Evolutionary conservation across 2,113 vertebrate genomes (phyloP), one percentile per base, ranked within the genome.

Genomic region (Thoracochromis brauschi): DNA sequence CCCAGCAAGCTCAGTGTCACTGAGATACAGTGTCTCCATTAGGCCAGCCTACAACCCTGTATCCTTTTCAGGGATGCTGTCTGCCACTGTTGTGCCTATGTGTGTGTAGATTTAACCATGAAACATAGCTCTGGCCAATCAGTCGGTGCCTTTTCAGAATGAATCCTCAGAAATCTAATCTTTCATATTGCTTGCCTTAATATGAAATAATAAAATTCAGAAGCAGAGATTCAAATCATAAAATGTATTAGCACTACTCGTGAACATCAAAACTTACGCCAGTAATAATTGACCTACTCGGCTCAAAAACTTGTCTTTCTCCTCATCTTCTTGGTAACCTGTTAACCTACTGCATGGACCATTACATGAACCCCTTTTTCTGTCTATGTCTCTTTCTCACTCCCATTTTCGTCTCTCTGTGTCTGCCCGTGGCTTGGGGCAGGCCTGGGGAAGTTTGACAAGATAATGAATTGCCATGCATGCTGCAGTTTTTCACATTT

Each of bases 391-490:
- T 47, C 68, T 81, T 33, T 54, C 26, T 79, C 45, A 13, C 58
- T 80, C 49, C 42, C 42, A 13, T 71, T 47, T 81, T 35, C 12
- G 24, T 86, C 81, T 51, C 60, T 81, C 80, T 31, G 60, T 57
- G 31, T 60, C 81, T 71, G 57, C 51, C 58, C 5, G 8, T 83
- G 71, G 88, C 83, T 86, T 16, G 60, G 93, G 89, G 83, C 91
- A 83, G 88, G 91, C 94, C 89, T 85, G 85, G 90, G 87, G 93
- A 94, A 93, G 90, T 96, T 95, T 96, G 96, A 96, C 94, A 96
- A 94, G 96, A 95, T 96, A 96, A 96, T 96, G 94, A 96, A 96
- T 96, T 91, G 88, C 93, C 83, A 91, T 91, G 93, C 95, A 94
- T 92, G 92, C 93, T 92, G 94, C 94, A 94, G 94, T 96, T 95